Conservation (phyloP, 2,888 invertebrate genomes). For the Agonopterix alstromeriana region DNA sequence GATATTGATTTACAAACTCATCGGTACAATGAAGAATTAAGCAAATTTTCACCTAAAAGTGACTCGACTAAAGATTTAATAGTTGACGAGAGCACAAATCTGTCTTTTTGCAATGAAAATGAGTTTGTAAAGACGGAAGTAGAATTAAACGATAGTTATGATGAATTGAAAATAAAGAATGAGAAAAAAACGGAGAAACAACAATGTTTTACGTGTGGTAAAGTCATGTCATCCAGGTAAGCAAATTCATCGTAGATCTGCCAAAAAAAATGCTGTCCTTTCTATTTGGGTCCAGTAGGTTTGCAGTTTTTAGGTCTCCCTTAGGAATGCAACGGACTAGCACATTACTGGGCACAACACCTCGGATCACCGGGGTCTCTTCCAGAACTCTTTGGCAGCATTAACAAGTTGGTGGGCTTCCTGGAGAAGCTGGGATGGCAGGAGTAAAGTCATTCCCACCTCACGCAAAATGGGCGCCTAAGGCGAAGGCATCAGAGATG, state of each 20-base stretch:
- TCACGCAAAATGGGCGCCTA: no score
- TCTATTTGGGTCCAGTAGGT: no score
- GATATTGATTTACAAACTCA: constrained; percentile 8
- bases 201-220: constrained; percentile 71
- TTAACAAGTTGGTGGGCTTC: no score
- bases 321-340: no score
- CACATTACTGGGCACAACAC: no score
- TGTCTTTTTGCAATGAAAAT: constrained; percentile 10
- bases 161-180: background rate
- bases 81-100: constrained; percentile 19
- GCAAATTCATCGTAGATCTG: background rate
- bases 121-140: background rate
- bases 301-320: no score
- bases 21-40: constrained; percentile 9
- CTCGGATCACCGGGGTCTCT: no score
- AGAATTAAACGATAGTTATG: background rate
- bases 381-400: no score
- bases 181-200: constrained; percentile 32
- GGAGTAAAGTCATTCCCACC: no score
- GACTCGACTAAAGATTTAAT: constrained; percentile 20
- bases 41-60: constrained; percentile 19
- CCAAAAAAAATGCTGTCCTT: no score
- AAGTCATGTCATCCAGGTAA: constrained; percentile 69
- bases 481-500: no score
- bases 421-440: no score